These are phyloP conservation scores for Brachyistius frenatus DNA, from an alignment of 2,113 vertebrate genomes.

Conservation along the genomic window DNA sequence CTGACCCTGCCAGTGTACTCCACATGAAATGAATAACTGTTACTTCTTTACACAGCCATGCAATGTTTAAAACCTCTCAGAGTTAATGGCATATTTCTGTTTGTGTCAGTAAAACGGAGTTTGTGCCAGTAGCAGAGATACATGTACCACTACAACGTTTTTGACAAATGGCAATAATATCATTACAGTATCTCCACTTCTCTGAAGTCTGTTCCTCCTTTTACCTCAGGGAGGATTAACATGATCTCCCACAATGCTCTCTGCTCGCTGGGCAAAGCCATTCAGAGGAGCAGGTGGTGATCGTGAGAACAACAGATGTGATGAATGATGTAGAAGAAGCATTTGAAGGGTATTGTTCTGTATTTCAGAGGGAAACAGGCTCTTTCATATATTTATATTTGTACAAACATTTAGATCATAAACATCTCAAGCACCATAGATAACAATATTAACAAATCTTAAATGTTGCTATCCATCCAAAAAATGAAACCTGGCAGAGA, in stretches of 20 bases:
- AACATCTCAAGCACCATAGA: slow-evolving; percentile 87
- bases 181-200: slow-evolving; percentile 10
- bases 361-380: slow-evolving; percentile 72
- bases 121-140: background rate
- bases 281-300: slow-evolving; percentile 16
- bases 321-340: slow-evolving; percentile 77
- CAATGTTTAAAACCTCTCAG: slow-evolving; percentile 13
- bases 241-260: slow-evolving; percentile 77
- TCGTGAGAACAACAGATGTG: slow-evolving; percentile 16
- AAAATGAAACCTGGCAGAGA: slow-evolving; percentile 85
- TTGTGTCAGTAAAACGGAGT: background rate
- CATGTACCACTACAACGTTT: slow-evolving; percentile 16
- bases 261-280: slow-evolving; percentile 44
- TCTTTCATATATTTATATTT: slow-evolving; percentile 78
- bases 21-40: slow-evolving; percentile 21
- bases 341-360: slow-evolving; percentile 54
- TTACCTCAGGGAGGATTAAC: slow-evolving; percentile 57
- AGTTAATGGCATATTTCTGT: slow-evolving; percentile 5
- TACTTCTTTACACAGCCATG: background rate
- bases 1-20: slow-evolving; percentile 12
- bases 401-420: slow-evolving; percentile 86
- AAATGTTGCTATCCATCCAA: slow-evolving; percentile 71
- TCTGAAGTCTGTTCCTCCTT: slow-evolving; percentile 18
- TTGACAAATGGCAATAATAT: slow-evolving; percentile 25
- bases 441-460: slow-evolving; percentile 79